phyloP scores from a whole-genome alignment of 2,888 invertebrate species.

The Agonopterix alstromeriana region DNA sequence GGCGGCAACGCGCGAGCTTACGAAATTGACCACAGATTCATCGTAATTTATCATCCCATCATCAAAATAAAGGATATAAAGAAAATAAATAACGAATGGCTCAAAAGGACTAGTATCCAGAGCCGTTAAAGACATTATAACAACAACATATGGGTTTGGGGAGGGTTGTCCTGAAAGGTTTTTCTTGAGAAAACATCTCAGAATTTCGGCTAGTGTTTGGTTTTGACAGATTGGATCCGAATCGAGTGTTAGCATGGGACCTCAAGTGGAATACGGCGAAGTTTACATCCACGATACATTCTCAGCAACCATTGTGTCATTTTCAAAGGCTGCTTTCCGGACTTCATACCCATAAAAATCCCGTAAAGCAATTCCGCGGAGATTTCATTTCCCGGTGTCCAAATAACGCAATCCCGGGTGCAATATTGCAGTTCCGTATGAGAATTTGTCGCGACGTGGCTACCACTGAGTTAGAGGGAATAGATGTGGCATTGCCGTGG shows the following conservation, averaged over 20 bases:
- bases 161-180: no score
- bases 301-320: not conserved
- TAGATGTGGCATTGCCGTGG: no score
- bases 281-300: not conserved
- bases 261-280: not conserved
- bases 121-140: no score
- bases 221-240: not conserved
- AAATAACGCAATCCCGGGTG: slow-evolving; percentile 6
- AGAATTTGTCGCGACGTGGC: slow-evolving; percentile 1
- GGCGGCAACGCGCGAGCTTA: no score
- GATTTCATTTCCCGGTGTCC: slow-evolving; percentile 8
- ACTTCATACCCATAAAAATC: slow-evolving; percentile 3
- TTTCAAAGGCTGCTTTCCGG: slow-evolving; percentile 1
- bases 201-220: not conserved
- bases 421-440: slow-evolving; percentile 10
- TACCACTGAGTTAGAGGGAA: no score
- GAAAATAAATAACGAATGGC: no score
- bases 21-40: no score
- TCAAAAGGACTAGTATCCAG: no score
- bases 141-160: no score
- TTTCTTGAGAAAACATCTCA: no score
- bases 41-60: no score
- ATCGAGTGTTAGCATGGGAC: not conserved
- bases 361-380: slow-evolving; percentile 2
- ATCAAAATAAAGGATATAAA: no score